These are phyloP conservation scores for Callosobruchus maculatus DNA, from an alignment of 2,888 invertebrate genomes.

Conservation along the genomic window DNA sequence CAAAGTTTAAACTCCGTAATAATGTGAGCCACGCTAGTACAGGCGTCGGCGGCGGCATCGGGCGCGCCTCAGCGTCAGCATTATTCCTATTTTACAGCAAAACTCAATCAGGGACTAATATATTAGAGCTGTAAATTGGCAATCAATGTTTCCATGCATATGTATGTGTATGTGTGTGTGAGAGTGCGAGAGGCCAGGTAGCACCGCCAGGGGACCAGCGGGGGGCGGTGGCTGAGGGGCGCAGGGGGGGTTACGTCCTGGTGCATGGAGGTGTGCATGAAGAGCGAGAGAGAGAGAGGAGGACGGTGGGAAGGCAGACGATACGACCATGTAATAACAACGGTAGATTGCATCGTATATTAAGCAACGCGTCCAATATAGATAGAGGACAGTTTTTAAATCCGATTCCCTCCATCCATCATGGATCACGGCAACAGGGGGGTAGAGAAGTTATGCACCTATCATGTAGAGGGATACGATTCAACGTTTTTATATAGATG, in stretches of 20 bases:
- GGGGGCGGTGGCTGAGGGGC: no score
- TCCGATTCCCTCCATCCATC: slow-evolving; percentile 52
- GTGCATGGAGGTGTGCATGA: background rate
- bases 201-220: background rate
- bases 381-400: slow-evolving; percentile 50
- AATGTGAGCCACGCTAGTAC: slow-evolving; percentile 37
- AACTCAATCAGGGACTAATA: slow-evolving; percentile 54
- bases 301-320: background rate
- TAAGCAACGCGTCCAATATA: slow-evolving; percentile 50
- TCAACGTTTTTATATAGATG: no score
- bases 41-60: background rate
- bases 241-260: background rate
- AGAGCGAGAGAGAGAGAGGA: background rate
- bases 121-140: slow-evolving; percentile 54
- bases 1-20: slow-evolving; percentile 52
- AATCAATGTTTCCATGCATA: slow-evolving; percentile 54
- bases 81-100: slow-evolving; percentile 53
- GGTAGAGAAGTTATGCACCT: no score
- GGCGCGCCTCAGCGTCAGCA: slow-evolving; percentile 47
- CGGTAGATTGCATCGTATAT: slow-evolving; percentile 52
- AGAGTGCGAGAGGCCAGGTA: slow-evolving; percentile 6
- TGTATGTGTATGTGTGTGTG: slow-evolving; percentile 33
- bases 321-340: slow-evolving; percentile 45
- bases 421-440: slow-evolving; percentile 30
- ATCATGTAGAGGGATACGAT: no score